Evolutionary conservation across 2,888 invertebrate species (phyloP), one percentile per base, ranked within the genome.

Genomic region (Drosophila siamana): DNA sequence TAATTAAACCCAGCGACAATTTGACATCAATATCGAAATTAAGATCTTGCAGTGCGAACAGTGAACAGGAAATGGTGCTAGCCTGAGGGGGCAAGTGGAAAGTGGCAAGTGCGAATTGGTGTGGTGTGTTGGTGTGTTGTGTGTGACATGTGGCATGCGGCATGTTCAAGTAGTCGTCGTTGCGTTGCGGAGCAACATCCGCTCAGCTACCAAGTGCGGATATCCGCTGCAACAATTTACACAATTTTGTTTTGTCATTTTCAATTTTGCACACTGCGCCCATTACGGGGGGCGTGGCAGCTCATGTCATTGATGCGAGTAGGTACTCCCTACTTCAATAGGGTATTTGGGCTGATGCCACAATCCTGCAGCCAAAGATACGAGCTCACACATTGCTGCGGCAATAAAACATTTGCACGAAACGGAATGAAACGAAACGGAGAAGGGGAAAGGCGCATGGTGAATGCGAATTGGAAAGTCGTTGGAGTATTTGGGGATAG

Each of bases 11-110:
- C 56, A 65, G 68, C 85, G 85, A 85, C 88, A 87, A 85, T 89
- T 87, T 85, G 89, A 85, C 85, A 89, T 87, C 88, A 85, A 85
- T 85, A 85, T 85, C 85, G 88, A 85, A 87, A 89, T 85, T 87
- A 89, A 85, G 88, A 85, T 89, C 89, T 85, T 82, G 77, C 87
- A 67, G 80, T 64, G 75, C 62, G 51, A 43, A 56, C 48, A 48
- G 26, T 28, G 47, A 9, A 6, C 5, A 43, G 44, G n/a, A 41
- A 64, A 47, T 48, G 55, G 51, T 36, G 43, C 8, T 33, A 15
- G 38, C 8, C 44, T 28, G 24, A 2, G 15, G 19, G n/a, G n/a
- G 55, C 76, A 60, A 47, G 46, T 40, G 50, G 52, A 50, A n/a
- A 2, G 41, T 22, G 38, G 38, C 28, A 24, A 1, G n/a, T n/a